Base-by-base conservation (phyloP, 2,888 invertebrate species). In the Ctena decussata region DNA sequence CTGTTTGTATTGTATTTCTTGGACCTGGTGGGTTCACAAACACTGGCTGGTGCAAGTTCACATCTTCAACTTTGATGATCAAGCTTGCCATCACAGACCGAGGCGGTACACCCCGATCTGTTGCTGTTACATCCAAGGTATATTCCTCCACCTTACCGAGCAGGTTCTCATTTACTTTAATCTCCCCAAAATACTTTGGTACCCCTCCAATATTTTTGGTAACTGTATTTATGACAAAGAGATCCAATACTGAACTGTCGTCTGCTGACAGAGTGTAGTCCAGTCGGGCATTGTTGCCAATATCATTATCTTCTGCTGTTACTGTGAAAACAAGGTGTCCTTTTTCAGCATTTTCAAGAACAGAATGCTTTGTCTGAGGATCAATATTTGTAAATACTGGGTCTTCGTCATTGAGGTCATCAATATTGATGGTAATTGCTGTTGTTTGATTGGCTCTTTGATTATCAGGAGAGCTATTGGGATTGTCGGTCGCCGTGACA, bases 371-470 rank as follows among this genome's bases (percentile, higher is more conserved):
- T 1, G 82, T 74, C 8, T 75, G 75, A 0, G 84, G 69, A 12
- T 89, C 88, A 1, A 89, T 77, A 44, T 89, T 90, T 0, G 84
- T 87, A 27, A 89, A 90, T 60, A 98, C 97, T 0, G 99, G 98
- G 91, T 98, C 98, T 93, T 98, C 98, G 94, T 99, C 98, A 94
- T 99, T 99, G 24, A 98, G 98, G 94, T 99, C 98, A 0, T 98
- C 96, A 37, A 98, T 95, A 0, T 97, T 97, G 0, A 98, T 97
- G 18, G 89, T 91, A 21, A 93, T 92, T 8, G 91, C 79, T 21
- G 90, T 93, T 77, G 90, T 92, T 82, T 97, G 97, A 76, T 97
- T 97, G 30, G 89, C 84, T 53, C 92, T 80, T 70, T 90, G 91
- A 24, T 90, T 86, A 44, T 91, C 86, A 6, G 76, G 65, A 5